Percentiles rank a stretch among this genome's conserved stretches.
Conservation (phyloP, 2,797 vertebrate genomes). For the Meda fulgida region DNA sequence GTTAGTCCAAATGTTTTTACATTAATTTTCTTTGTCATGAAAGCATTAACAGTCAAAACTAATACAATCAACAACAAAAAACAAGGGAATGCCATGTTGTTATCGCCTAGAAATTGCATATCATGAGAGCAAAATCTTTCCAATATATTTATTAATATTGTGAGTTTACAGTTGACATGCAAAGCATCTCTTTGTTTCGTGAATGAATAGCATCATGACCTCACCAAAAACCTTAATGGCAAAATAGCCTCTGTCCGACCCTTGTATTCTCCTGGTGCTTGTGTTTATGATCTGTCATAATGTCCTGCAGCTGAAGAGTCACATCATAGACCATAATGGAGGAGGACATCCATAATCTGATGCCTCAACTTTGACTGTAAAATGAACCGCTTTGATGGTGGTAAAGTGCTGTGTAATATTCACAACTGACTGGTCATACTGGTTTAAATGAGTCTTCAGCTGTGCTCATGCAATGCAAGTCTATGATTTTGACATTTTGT, state of each 20-base stretch:
- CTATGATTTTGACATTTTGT: background rate
- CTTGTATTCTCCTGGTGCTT: background rate
- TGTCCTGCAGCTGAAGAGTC: background rate
- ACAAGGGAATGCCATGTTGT: background rate
- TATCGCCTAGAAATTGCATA: background rate
- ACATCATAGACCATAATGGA: background rate
- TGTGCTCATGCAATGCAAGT: background rate
- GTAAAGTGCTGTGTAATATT: background rate
- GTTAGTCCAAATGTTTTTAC: background rate
- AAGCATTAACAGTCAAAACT: background rate
- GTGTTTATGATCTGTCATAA: slow-evolving; percentile 7
- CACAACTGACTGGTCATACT: too few species aligned
- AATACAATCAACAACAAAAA: background rate
- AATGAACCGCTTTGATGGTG: background rate
- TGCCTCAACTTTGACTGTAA: slow-evolving; percentile 12
- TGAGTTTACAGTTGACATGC: background rate
- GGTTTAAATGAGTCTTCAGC: background rate
- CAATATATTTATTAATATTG: background rate
- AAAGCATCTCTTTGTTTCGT: background rate
- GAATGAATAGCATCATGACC: background rate
- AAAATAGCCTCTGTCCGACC: background rate
- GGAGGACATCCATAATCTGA: background rate
- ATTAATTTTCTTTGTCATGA: background rate
- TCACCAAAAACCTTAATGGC: background rate
- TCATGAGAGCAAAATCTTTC: background rate